Evolutionary conservation across 2,113 vertebrate genomes (phyloP).

Genomic region (Ivindomyrus marchei): DNA sequence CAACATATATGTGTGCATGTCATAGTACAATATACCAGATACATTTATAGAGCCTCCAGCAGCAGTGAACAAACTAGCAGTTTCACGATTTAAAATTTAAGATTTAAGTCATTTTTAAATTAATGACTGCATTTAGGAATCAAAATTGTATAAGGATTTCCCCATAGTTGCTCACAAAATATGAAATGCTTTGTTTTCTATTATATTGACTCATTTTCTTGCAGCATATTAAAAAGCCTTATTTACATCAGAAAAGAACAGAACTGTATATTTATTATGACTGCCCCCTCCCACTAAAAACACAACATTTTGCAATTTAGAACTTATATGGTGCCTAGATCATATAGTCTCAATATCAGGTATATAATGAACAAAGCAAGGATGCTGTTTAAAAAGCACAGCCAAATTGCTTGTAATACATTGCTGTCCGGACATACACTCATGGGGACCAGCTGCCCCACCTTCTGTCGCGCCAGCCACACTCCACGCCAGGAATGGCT

Average conservation of each 20-base stretch:
- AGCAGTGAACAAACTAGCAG: background rate
- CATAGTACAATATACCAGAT: background rate
- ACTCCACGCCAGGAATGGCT: background rate
- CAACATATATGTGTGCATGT: background rate
- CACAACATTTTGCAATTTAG: background rate
- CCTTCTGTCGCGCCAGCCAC: slow-evolving; percentile 5
- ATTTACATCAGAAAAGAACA: background rate
- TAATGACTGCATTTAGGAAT: background rate
- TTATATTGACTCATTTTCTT: background rate
- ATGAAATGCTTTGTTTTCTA: background rate
- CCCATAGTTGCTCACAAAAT: background rate
- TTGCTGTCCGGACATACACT: slow-evolving; percentile 1
- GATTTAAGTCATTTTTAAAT: background rate
- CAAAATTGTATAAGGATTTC: background rate
- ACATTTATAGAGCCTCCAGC: background rate
- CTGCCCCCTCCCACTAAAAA: background rate
- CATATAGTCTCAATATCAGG: background rate
- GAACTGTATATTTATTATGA: background rate
- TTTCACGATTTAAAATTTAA: background rate
- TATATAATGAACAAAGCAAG: slow-evolving; percentile 14
- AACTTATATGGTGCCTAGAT: background rate
- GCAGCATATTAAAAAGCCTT: background rate
- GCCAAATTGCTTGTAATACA: slow-evolving; percentile 10
- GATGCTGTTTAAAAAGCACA: background rate
- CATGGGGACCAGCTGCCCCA: slow-evolving; percentile 14